phyloP scores from a whole-genome alignment of 2,888 invertebrate species.

The Plebejus argus region DNA sequence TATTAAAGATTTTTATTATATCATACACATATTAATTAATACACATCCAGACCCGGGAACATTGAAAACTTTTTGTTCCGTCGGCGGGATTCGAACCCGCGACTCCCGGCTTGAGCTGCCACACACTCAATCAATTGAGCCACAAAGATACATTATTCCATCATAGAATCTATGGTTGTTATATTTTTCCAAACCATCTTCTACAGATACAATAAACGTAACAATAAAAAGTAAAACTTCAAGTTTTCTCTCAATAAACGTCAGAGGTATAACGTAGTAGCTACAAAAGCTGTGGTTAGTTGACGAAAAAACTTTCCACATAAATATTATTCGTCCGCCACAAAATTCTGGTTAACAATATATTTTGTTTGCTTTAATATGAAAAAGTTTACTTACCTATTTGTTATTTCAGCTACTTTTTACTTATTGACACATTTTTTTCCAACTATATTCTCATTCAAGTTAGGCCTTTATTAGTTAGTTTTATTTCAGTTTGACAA shows the following conservation, averaged over 20 bases:
- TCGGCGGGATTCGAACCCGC: no score
- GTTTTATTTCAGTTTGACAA: no score
- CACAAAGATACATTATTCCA: background rate
- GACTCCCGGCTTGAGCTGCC: no score
- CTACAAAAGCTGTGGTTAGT: slow-evolving; percentile 1
- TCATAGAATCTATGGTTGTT: background rate
- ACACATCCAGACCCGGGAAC: no score
- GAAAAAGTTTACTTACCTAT: slow-evolving; percentile 6
- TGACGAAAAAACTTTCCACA: background rate
- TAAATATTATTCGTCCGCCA: slow-evolving; percentile 11
- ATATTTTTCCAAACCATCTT: slow-evolving; percentile 11
- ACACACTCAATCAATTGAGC: no score
- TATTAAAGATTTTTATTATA: no score
- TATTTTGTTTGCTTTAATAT: slow-evolving; percentile 1
- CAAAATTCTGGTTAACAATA: slow-evolving; percentile 9
- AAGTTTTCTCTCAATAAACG: slow-evolving; percentile 25
- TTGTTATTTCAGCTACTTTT: background rate
- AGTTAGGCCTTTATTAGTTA: no score
- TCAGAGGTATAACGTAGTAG: background rate
- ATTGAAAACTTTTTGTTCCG: no score
- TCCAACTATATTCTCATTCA: background rate
- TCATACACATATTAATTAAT: no score
- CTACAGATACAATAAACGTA: slow-evolving; percentile 33
- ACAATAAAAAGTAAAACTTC: slow-evolving; percentile 35
- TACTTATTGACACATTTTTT: background rate